Evolutionary conservation across 2,113 vertebrate species (phyloP).

Genomic region (Arvicanthis niloticus): DNA sequence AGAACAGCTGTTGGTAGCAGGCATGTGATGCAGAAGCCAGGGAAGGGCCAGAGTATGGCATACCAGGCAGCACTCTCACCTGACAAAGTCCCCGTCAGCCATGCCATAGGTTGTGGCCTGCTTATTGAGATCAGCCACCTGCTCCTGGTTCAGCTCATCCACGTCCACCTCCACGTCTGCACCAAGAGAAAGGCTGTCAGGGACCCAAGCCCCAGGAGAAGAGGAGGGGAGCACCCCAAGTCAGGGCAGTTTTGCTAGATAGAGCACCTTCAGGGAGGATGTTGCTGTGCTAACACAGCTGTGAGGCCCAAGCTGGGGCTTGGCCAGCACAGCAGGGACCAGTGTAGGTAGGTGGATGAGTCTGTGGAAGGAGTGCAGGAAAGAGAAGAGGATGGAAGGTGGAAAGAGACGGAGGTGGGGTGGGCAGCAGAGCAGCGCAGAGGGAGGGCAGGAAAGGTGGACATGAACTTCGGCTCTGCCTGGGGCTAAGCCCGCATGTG

Average conservation of each 20-base stretch:
- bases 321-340: neutral
- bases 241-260: neutral
- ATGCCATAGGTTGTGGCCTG: slow-evolving; percentile 96
- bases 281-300: neutral
- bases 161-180: slow-evolving; percentile 98
- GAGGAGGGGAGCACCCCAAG: neutral
- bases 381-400: neutral
- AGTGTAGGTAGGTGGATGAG: neutral
- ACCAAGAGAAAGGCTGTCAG: slow-evolving; percentile 62
- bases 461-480: neutral
- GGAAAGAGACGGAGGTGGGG: neutral
- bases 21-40: neutral
- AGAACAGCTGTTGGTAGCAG: too few species aligned
- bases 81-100: slow-evolving; percentile 96
- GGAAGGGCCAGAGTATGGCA: neutral
- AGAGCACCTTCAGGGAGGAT: neutral
- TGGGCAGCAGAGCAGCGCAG: neutral
- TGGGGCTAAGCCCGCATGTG: neutral
- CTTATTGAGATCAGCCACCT: slow-evolving; percentile 95
- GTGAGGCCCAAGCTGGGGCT: neutral
- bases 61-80: slow-evolving; percentile 83
- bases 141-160: slow-evolving; percentile 95
- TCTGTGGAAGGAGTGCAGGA: too few species aligned
- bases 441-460: neutral
- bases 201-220: neutral